A percentile compares a stretch with the other conserved stretches of the same genome.
phyloP scores from a whole-genome alignment of 2,888 invertebrate species.

The Ceraclea dissimilis region DNA sequence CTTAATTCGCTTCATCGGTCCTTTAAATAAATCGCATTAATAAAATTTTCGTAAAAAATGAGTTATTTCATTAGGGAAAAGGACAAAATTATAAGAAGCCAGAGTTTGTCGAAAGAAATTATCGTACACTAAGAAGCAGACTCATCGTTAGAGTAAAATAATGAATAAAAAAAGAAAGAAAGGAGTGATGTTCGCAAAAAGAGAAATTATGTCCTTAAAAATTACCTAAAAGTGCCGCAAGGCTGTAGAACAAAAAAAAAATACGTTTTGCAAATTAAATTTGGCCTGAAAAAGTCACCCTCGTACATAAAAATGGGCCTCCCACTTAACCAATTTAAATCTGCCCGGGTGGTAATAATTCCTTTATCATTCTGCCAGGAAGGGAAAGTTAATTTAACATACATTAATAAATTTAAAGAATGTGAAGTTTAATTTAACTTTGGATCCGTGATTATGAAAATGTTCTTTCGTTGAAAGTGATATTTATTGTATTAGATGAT shows the following conservation, averaged over 20 bases:
- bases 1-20: too few species aligned
- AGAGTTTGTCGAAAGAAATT: too few species aligned
- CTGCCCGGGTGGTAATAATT: conserved; percentile 6
- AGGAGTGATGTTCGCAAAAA: neutral
- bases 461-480: too few species aligned
- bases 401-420: conserved; percentile 15
- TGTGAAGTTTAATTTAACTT: conserved; percentile 17
- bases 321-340: conserved; percentile 7
- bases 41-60: too few species aligned
- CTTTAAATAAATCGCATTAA: too few species aligned
- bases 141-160: too few species aligned
- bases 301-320: neutral
- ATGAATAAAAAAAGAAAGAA: neutral
- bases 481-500: too few species aligned
- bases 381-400: conserved; percentile 9
- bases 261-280: conserved; percentile 22
- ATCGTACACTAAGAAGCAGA: too few species aligned
- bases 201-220: conserved; percentile 24
- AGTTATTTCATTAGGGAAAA: too few species aligned
- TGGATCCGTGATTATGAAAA: conserved; percentile 13
- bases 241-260: conserved; percentile 19
- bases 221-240: conserved; percentile 20
- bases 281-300: conserved; percentile 1
- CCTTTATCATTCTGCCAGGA: conserved; percentile 9
- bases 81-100: too few species aligned